Base-by-base conservation (phyloP, 2,113 vertebrate genomes). In the Lophius piscatorius region DNA sequence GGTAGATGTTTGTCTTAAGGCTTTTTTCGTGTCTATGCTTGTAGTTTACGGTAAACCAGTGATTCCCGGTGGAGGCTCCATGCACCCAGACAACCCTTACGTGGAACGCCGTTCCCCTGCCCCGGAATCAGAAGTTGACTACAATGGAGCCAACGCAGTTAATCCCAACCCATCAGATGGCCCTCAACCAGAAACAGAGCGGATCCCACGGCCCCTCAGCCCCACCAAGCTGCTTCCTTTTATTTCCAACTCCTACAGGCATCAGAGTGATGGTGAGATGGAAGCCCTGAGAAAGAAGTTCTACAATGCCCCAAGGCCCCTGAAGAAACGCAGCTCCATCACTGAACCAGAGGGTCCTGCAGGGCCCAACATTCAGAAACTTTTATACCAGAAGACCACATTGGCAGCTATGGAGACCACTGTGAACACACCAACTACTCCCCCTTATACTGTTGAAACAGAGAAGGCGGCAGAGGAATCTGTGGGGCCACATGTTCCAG, bases 301-400 rank as follows among this genome's bases (percentile, higher is more conserved):
- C 6, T 95, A 94, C 39, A 98, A 99, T 0, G 96, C 97, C 0
- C 97, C 97, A 0, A 73, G 97, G 7, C 97, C 97, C 0, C 86
- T 99, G 13, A 99, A 99, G 87, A 99, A 99, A 29, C 95, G 97
- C 6, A 98, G 96, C 88, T 99, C 97, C 4, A 98, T 99, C 59
- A 99, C 97, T 0, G 97, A 99, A 75, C 96, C 97, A 0, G 97
- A 99, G 76, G 96, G 97, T 3, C 97, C 97, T 0, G 94, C 92
- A 0, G 97, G 97, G 26, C 97, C 97, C 14, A 99, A 99, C 75
- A 96, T 99, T 46, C 96, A 98, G 90, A 98, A 98, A 76, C 93
- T 99, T 1, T 65, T 98, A 18, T 98, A 98, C 74, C 97, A 99
- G 92, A 94, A 97, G 76, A 96, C 97, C 75, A 98, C 96, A 1